Conservation (phyloP, 1,140 invertebrate genomes). For the Drosophila malerkotliana region DNA sequence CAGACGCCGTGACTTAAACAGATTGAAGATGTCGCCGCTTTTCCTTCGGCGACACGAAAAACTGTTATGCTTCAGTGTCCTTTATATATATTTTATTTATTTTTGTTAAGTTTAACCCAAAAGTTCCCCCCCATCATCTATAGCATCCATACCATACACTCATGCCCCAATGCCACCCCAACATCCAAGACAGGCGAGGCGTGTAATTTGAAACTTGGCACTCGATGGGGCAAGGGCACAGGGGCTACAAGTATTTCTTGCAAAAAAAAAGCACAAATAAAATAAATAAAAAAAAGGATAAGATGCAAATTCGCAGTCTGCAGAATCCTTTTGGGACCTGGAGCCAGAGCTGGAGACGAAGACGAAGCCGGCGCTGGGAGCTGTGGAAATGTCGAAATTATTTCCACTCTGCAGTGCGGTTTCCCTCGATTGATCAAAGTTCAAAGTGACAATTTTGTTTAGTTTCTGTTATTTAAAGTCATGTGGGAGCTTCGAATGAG, state of each 20-base stretch:
- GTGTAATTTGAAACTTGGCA: constrained; percentile 77
- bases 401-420: constrained; percentile 8
- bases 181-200: constrained; percentile 46
- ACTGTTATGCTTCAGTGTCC: constrained; percentile 68
- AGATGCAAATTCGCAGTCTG: constrained; percentile 24
- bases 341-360: not conserved
- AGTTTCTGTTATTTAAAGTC: not conserved
- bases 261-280: not conserved
- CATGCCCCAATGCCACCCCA: not conserved
- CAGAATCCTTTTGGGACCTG: not conserved
- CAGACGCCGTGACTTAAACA: constrained; percentile 68
- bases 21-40: constrained; percentile 67
- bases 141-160: too few relatives aligned
- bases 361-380: too few relatives aligned
- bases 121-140: not conserved
- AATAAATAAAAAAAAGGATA: not conserved
- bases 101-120: constrained; percentile 46
- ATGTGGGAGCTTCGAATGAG: not conserved
- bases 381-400: constrained; percentile 2
- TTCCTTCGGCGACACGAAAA: constrained; percentile 23
- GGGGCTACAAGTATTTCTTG: constrained; percentile 1
- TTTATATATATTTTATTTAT: constrained; percentile 60
- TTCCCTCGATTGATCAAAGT: constrained; percentile 15
- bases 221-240: constrained; percentile 31
- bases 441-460: not conserved